Conservation (phyloP, 1,140 invertebrate species). For the Pseudoatta argentina region DNA sequence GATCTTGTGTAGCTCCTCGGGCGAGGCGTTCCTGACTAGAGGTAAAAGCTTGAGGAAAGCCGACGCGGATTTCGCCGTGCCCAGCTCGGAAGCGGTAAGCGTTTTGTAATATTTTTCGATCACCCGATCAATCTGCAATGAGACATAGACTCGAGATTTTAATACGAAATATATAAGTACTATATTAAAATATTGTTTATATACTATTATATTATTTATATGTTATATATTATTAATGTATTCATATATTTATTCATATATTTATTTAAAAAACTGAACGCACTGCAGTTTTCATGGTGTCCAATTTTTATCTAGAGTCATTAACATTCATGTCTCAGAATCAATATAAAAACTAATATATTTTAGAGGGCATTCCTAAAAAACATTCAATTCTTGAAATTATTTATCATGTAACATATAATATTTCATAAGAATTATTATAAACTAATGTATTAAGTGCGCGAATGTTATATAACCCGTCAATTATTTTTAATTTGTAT, state of each 20-base stretch:
- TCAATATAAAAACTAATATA: background rate
- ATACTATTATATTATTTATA: no score
- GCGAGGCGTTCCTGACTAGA: constrained; percentile 87
- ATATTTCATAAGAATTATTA: background rate
- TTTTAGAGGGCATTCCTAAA: background rate
- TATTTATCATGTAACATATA: background rate
- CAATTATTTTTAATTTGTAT: background rate
- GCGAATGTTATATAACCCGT: background rate
- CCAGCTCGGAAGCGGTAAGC: constrained; percentile 87
- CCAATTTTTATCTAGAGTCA: background rate
- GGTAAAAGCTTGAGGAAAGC: constrained; percentile 89
- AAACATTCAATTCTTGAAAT: background rate
- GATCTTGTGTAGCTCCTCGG: constrained; percentile 88
- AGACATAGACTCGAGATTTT: constrained; percentile 8
- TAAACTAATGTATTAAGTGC: constrained; percentile 7
- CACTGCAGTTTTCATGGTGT: background rate
- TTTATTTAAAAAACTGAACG: background rate
- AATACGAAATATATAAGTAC: background rate
- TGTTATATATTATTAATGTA: no score
- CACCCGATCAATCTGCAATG: constrained; percentile 85
- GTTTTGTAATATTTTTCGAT: constrained; percentile 87
- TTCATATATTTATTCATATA: no score
- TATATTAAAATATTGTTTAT: background rate
- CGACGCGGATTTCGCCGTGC: constrained; percentile 88
- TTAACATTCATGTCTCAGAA: background rate